Base-by-base conservation (phyloP, 2,113 vertebrate genomes). In the Aegithalos caudatus region DNA sequence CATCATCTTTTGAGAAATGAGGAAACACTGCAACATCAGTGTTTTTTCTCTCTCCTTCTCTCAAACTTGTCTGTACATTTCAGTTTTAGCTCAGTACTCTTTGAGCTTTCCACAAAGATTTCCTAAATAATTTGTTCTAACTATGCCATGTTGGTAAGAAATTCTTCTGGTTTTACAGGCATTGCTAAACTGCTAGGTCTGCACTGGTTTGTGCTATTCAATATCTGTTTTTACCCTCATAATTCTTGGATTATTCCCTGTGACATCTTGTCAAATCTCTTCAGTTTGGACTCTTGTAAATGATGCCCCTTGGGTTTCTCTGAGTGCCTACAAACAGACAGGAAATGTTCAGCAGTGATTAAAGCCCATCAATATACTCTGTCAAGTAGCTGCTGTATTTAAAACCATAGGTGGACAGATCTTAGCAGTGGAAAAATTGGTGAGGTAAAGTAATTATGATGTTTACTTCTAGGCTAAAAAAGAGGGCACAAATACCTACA, bases 251-350 rank as follows among this genome's bases (percentile, higher is more conserved):
- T 95, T 95, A 92, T 95, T 96, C 76, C 72, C 76, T 77, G 62
- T 94, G 94, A 94, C 85, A 85, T 95, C 71, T 44, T 96, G 93
- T 94, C 94, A 92, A 88, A 92, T 76, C 74, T 50, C 90, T 90
- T 94, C 94, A 90, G 87, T 70, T 94, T 92, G 87, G 90, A 31
- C 90, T 95, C 62, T 53, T 69, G 85, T 95, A 95, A 92, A 94
- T 95, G 85, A 91, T 94, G 90, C 74, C 94, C 88, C 92, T 94
- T 94, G 88, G 88, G 87, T 91, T 94, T 83, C 81, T 90, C 67
- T 18, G 37, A 93, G 88, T 88, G 88, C 56, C 90, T 93, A 66
- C 85, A 73, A 94, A 92, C 42, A 95, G 91, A 69, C 74, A 94
- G 81, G 60, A 95, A 94, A 80, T 66, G 54, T 90, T 90, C 87